These are phyloP conservation scores for Panorpa germanica DNA, from an alignment of 2,888 invertebrate genomes.

Conservation along the genomic window DNA sequence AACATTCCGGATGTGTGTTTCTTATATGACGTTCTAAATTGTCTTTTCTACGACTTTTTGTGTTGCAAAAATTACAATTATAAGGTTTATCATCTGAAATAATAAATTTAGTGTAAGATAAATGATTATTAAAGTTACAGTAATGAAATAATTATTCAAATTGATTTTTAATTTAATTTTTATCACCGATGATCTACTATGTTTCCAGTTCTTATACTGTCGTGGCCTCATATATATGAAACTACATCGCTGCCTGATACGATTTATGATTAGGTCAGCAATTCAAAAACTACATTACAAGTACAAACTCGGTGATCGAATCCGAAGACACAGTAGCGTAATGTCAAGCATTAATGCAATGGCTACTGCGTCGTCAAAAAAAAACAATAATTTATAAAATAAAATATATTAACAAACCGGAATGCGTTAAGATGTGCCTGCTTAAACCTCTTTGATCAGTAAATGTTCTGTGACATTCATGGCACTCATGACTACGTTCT, in stretches of 20 bases:
- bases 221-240: no score
- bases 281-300: no score
- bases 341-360: no score
- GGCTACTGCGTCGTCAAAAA: constrained; percentile 3
- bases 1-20: constrained; percentile 56
- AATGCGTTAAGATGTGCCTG: constrained; percentile 47
- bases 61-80: constrained; percentile 49
- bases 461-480: constrained; percentile 45
- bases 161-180: neutral
- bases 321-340: no score
- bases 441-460: constrained; percentile 46
- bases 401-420: constrained; percentile 26
- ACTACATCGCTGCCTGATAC: no score
- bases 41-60: constrained; percentile 54
- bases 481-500: constrained; percentile 36
- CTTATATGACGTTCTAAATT: constrained; percentile 58
- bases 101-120: constrained; percentile 9
- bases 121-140: neutral
- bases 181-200: no score
- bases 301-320: no score
- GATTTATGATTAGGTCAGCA: no score
- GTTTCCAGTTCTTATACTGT: no score
- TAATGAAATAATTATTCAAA: neutral
- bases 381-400: neutral
- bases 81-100: constrained; percentile 44